These are phyloP conservation scores for Drosophila novamexicana DNA, from an alignment of 1,140 invertebrate species.

Conservation along the genomic window DNA sequence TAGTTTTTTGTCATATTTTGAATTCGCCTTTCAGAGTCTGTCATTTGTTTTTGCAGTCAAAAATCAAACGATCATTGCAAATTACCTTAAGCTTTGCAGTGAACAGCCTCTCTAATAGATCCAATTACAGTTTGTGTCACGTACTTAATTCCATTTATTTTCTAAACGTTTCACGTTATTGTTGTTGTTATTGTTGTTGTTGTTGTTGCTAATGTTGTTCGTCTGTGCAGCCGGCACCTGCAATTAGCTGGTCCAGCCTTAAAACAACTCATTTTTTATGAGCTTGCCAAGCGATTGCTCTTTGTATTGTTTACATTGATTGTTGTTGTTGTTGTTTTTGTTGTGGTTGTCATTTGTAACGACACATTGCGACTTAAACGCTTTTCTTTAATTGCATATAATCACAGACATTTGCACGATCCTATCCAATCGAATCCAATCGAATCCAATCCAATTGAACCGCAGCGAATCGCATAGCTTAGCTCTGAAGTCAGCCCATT, in stretches of 20 bases:
- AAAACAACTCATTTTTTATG: constrained; percentile 72
- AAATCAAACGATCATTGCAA: constrained; percentile 33
- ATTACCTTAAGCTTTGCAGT: constrained; percentile 38
- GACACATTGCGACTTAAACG: constrained; percentile 70
- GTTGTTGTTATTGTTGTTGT: constrained; percentile 26
- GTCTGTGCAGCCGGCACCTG: constrained; percentile 52
- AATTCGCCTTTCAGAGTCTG: neutral
- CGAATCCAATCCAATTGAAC: constrained; percentile 39
- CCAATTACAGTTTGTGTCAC: constrained; percentile 78
- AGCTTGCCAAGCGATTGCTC: constrained; percentile 44
- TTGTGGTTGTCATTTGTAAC: constrained; percentile 30
- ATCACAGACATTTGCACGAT: constrained; percentile 59
- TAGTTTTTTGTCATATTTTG: neutral
- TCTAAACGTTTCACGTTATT: constrained; percentile 64
- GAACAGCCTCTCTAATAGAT: constrained; percentile 66
- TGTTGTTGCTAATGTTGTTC: constrained; percentile 26
- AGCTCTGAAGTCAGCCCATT: constrained; percentile 21
- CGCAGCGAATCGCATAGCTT: constrained; percentile 44
- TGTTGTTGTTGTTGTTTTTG: constrained; percentile 24
- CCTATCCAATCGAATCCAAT: constrained; percentile 17
- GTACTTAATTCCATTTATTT: constrained; percentile 78
- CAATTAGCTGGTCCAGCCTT: constrained; percentile 73
- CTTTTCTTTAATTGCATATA: constrained; percentile 78
- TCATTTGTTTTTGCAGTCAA: neutral
- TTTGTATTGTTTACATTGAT: constrained; percentile 34